Percentiles rank a stretch among this genome's conserved stretches.
These are phyloP conservation scores for Apeltes quadracus DNA, from an alignment of 2,113 vertebrate genomes.

Conservation along the genomic window DNA sequence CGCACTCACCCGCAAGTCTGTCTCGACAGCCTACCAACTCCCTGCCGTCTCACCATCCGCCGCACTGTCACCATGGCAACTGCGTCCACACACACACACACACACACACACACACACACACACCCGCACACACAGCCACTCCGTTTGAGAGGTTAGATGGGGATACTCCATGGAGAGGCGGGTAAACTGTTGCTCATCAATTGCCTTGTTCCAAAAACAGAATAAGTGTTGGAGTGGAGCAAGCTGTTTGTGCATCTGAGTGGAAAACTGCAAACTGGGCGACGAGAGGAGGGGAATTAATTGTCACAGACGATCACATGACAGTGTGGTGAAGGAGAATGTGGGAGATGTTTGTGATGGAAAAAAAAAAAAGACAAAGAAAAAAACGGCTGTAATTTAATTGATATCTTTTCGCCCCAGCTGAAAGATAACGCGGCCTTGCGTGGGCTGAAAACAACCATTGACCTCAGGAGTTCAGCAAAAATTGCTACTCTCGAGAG, in stretches of 20 bases:
- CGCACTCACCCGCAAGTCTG: conserved; percentile 71
- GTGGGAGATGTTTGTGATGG: conserved; percentile 15
- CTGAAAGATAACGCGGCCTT: background rate
- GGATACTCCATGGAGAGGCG: conserved; percentile 69
- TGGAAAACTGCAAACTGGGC: conserved; percentile 63
- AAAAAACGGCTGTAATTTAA: background rate
- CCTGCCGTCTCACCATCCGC: conserved; percentile 68
- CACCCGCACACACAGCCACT: conserved; percentile 65
- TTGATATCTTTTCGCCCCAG: conserved; percentile 18
- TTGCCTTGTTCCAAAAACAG: conserved; percentile 68
- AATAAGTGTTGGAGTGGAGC: conserved; percentile 61
- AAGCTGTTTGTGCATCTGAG: conserved; percentile 69
- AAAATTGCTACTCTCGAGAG: background rate
- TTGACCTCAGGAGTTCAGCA: background rate
- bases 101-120: conserved; percentile 72
- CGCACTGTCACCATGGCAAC: conserved; percentile 81
- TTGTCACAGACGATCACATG: conserved; percentile 32
- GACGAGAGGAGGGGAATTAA: conserved; percentile 42
- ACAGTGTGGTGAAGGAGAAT: background rate
- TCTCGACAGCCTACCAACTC: conserved; percentile 74
- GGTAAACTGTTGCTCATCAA: conserved; percentile 74
- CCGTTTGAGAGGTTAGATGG: conserved; percentile 67
- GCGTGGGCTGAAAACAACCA: background rate
- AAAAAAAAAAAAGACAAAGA: background rate
- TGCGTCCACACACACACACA: conserved; percentile 74